These are phyloP conservation scores for Pterostichus niger DNA, from an alignment of 2,888 invertebrate genomes.

Conservation along the genomic window DNA sequence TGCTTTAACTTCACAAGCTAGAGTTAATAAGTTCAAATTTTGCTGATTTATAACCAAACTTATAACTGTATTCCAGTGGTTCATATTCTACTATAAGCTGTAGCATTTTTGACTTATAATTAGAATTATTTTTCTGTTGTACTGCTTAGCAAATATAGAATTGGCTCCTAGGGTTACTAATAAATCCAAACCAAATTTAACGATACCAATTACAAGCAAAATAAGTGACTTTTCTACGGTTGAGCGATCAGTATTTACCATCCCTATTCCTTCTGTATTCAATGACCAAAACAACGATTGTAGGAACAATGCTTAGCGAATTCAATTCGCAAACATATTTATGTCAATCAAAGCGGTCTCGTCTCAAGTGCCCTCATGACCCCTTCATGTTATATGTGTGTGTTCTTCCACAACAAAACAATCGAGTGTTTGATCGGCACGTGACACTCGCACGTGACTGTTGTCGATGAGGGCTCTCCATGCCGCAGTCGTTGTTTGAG, in stretches of 20 bases:
- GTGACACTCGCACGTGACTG: conserved; percentile 55
- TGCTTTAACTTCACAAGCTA: too few species aligned
- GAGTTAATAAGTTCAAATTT: too few species aligned
- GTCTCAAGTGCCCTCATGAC: conserved; percentile 18
- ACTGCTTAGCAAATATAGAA: too few species aligned
- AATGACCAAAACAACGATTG: conserved; percentile 12
- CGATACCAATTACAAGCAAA: neutral
- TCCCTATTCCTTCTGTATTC: neutral
- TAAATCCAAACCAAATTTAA: too few species aligned
- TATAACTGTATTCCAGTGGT: too few species aligned
- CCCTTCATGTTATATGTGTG: conserved; percentile 4
- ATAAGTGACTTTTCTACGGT: neutral
- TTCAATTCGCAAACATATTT: conserved; percentile 45
- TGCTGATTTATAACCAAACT: too few species aligned
- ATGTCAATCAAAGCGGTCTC: conserved; percentile 32
- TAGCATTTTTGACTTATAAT: too few species aligned
- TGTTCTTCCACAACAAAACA: conserved; percentile 35
- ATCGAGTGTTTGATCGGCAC: conserved; percentile 58
- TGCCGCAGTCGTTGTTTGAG: conserved; percentile 16
- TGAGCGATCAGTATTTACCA: neutral
- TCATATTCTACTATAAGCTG: too few species aligned
- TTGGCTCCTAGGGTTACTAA: too few species aligned
- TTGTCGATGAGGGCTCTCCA: conserved; percentile 30
- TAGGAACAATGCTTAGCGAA: neutral
- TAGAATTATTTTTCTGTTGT: too few species aligned